Conservation (phyloP, 2,888 invertebrate species). For the Meiosimyza decipiens region DNA sequence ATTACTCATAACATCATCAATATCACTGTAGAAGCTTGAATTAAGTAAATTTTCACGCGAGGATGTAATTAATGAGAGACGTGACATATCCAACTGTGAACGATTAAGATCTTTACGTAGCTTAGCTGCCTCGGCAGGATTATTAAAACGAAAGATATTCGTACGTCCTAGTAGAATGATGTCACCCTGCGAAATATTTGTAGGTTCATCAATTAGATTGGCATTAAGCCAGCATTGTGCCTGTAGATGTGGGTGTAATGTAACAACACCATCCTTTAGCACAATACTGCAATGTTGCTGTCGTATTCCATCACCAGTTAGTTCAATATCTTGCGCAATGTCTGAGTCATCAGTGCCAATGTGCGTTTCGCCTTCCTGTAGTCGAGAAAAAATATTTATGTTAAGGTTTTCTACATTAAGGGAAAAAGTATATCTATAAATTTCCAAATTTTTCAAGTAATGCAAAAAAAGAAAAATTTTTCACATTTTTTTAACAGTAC, state of each 20-base stretch:
- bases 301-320: conserved; percentile 80
- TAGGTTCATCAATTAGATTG: conserved; percentile 80
- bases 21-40: conserved; percentile 61
- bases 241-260: conserved; percentile 76
- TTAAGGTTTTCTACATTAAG: background rate
- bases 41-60: conserved; percentile 76
- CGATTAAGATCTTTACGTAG: conserved; percentile 77
- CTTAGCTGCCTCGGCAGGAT: conserved; percentile 89
- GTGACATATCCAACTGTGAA: conserved; percentile 80
- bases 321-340: conserved; percentile 78
- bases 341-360: conserved; percentile 83
- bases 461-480: too few species aligned
- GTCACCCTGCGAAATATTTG: conserved; percentile 83
- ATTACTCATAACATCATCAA: conserved; percentile 55
- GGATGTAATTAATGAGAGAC: conserved; percentile 82
- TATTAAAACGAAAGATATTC: conserved; percentile 89
- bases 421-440: too few species aligned
- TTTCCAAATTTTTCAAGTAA: too few species aligned
- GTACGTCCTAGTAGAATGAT: conserved; percentile 81
- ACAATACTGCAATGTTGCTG: conserved; percentile 82
- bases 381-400: conserved; percentile 34
- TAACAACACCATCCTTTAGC: conserved; percentile 78
- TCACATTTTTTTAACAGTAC: too few species aligned
- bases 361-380: conserved; percentile 84
- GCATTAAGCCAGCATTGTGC: conserved; percentile 88